A percentile compares a stretch with the other conserved stretches of the same genome.
phyloP scores from a whole-genome alignment of 2,888 invertebrate genomes.

The Drosophila affinis region DNA sequence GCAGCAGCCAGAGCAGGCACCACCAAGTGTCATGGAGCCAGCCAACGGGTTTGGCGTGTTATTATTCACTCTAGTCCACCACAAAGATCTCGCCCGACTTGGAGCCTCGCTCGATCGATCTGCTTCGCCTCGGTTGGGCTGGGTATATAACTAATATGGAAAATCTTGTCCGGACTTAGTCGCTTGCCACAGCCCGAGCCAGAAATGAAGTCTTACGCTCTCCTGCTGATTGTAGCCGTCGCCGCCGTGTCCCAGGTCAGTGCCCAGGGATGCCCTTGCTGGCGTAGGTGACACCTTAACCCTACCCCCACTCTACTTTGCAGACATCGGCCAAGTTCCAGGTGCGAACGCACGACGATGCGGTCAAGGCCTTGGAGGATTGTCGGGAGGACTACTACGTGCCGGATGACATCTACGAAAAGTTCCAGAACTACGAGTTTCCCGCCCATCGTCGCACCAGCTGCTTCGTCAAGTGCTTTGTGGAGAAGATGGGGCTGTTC shows the following conservation, averaged over 20 bases:
- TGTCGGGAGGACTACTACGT: slow-evolving; percentile 74
- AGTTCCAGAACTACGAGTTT: slow-evolving; percentile 79
- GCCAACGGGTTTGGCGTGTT: slow-evolving; percentile 75
- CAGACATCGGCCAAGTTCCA: slow-evolving; percentile 70
- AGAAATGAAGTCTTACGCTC: slow-evolving; percentile 72
- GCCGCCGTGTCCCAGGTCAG: slow-evolving; percentile 69
- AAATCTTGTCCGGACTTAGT: slow-evolving; percentile 67
- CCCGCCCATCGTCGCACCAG: slow-evolving; percentile 79
- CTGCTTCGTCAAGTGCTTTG: slow-evolving; percentile 82
- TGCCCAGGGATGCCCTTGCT: slow-evolving; percentile 27
- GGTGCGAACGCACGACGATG: slow-evolving; percentile 77
- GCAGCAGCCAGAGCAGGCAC: neutral
- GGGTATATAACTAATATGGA: slow-evolving; percentile 66
- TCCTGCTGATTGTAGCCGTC: slow-evolving; percentile 56
- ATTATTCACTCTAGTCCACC: slow-evolving; percentile 34
- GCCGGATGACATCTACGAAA: slow-evolving; percentile 79
- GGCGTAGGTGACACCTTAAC: neutral
- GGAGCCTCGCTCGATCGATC: neutral
- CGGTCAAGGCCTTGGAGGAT: slow-evolving; percentile 75
- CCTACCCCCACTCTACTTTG: neutral
- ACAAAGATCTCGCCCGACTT: slow-evolving; percentile 9
- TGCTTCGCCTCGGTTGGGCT: slow-evolving; percentile 13
- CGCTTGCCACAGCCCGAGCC: slow-evolving; percentile 65
- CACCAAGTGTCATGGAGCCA: slow-evolving; percentile 42
- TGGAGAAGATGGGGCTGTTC: slow-evolving; percentile 82